Conservation (phyloP, 2,888 invertebrate genomes). For the Drosophila falleni region DNA sequence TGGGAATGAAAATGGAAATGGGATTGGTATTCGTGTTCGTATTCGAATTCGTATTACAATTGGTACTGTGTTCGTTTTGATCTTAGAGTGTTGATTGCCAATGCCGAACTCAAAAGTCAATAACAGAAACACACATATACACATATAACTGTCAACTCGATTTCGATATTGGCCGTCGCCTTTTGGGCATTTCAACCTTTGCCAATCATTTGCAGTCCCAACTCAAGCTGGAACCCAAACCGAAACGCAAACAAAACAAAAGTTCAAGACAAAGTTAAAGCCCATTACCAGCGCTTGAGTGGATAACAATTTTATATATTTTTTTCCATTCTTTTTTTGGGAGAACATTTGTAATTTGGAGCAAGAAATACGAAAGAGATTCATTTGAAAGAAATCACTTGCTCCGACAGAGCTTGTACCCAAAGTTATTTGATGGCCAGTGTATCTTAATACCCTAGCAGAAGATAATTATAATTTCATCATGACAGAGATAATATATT, state of each 20-base stretch:
- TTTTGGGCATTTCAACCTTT: slow-evolving; percentile 50
- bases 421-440: slow-evolving; percentile 54
- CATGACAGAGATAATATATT: too few species aligned
- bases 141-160: slow-evolving; percentile 48
- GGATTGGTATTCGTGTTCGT: slow-evolving; percentile 17
- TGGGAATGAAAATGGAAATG: slow-evolving; percentile 36
- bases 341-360: slow-evolving; percentile 53
- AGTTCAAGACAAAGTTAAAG: slow-evolving; percentile 46
- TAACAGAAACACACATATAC: slow-evolving; percentile 42
- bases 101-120: slow-evolving; percentile 61
- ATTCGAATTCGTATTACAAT: slow-evolving; percentile 22
- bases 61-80: slow-evolving; percentile 17
- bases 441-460: slow-evolving; percentile 1
- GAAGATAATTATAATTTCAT: not conserved
- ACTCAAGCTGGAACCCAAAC: slow-evolving; percentile 13
- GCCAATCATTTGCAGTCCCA: slow-evolving; percentile 62
- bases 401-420: slow-evolving; percentile 26
- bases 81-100: slow-evolving; percentile 60
- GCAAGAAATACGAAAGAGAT: slow-evolving; percentile 32
- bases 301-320: slow-evolving; percentile 46
- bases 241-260: slow-evolving; percentile 44
- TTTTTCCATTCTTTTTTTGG: slow-evolving; percentile 5
- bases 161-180: slow-evolving; percentile 33
- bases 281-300: slow-evolving; percentile 75
- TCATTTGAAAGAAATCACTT: slow-evolving; percentile 56